Percentiles rank a stretch among this genome's conserved stretches.
phyloP scores from a whole-genome alignment of 2,797 vertebrate genomes.

The Psittacula echo region DNA sequence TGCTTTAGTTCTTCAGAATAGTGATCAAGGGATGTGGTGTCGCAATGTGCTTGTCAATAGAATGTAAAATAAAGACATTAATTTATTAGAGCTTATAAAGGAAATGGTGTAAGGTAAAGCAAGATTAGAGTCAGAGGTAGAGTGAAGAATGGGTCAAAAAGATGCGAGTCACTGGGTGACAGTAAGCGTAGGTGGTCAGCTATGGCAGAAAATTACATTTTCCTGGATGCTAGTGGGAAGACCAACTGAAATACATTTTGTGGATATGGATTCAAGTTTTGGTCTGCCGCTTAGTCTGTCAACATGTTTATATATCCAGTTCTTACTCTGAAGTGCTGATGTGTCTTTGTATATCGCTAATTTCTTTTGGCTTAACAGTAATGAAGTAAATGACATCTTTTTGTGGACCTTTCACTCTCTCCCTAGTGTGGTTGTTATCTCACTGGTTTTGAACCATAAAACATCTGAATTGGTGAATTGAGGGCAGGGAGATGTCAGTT shows the following conservation, averaged over 20 bases:
- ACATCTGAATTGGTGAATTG: not conserved
- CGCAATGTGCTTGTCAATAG: not conserved
- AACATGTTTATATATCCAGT: not conserved
- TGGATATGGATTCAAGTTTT: constrained; percentile 49
- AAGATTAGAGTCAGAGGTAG: not conserved
- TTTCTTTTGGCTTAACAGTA: not conserved
- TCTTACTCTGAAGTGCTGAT: not conserved
- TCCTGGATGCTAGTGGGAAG: not conserved
- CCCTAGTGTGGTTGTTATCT: not conserved
- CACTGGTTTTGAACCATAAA: not conserved
- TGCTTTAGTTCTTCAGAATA: not conserved
- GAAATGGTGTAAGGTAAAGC: not conserved
- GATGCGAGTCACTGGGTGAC: not conserved
- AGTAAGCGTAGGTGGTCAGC: constrained; percentile 31
- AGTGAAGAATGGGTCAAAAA: not conserved
- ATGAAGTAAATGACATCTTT: not conserved
- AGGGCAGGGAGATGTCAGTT: not conserved
- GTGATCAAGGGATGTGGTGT: not conserved
- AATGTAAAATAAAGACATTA: not conserved
- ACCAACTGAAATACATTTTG: constrained; percentile 12
- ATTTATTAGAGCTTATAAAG: not conserved
- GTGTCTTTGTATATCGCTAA: not conserved
- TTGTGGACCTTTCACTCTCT: not conserved
- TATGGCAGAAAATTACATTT: not conserved
- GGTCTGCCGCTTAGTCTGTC: constrained; percentile 18